These are phyloP conservation scores for Chaetops frenatus DNA, from an alignment of 2,113 vertebrate genomes.

Conservation along the genomic window DNA sequence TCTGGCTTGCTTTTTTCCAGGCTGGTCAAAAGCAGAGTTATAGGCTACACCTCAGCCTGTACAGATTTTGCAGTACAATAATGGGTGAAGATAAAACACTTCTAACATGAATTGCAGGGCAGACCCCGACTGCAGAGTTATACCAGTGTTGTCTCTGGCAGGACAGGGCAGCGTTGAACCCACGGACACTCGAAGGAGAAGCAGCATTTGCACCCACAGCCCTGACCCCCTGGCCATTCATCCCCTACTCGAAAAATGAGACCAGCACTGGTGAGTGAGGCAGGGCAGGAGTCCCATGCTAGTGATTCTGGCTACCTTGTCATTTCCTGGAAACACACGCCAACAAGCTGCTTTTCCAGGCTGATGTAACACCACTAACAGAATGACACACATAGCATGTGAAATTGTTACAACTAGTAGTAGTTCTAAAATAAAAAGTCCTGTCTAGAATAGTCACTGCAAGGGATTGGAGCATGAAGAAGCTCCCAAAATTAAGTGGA, in stretches of 20 bases:
- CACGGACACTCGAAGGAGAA: background rate
- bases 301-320: background rate
- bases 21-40: background rate
- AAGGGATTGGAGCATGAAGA: background rate
- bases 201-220: background rate
- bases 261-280: background rate
- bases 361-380: background rate
- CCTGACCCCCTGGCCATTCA: background rate
- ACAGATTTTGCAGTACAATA: background rate
- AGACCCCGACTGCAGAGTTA: background rate
- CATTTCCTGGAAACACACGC: fast-evolving
- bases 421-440: background rate
- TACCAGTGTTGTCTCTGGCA: background rate
- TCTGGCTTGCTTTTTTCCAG: background rate
- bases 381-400: fast-evolving
- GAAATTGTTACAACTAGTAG: background rate
- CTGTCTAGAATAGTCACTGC: background rate
- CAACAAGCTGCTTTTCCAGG: background rate
- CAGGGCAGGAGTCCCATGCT: background rate
- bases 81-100: background rate
- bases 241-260: background rate
- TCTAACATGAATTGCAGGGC: background rate
- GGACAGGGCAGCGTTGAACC: background rate
- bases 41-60: background rate
- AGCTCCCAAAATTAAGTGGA: background rate